Evolutionary conservation across 2,888 invertebrate species (phyloP).

Genomic region (Dicranocentrus wangi): DNA sequence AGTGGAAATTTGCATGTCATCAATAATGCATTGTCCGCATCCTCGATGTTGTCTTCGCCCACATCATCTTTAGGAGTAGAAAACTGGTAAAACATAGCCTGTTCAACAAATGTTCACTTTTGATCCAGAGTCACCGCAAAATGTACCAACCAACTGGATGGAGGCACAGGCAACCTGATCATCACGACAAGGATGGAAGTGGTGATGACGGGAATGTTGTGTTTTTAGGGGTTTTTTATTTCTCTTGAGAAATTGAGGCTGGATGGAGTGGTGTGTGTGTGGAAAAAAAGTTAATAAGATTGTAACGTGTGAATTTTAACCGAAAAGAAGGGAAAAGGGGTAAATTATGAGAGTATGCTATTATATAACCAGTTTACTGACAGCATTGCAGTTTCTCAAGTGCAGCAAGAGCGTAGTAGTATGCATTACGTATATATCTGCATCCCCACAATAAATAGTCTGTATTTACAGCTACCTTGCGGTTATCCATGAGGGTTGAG

Average conservation of each 20-base stretch:
- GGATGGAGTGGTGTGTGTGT: not conserved
- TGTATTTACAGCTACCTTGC: no score
- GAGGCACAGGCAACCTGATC: constrained; percentile 14
- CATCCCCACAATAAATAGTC: no score
- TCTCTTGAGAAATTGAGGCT: not conserved
- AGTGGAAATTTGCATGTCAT: constrained; percentile 68
- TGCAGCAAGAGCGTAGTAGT: no score
- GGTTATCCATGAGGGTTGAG: no score
- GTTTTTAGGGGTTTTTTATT: constrained; percentile 10
- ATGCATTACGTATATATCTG: no score
- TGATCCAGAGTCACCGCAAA: not conserved
- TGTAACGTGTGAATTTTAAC: constrained; percentile 10
- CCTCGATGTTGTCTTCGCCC: constrained; percentile 47
- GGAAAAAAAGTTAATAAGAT: not conserved
- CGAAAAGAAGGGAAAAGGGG: not conserved
- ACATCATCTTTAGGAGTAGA: constrained; percentile 42
- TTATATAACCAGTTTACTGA: not conserved
- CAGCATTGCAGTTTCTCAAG: not conserved
- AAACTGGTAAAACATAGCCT: not conserved
- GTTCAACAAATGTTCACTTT: not conserved
- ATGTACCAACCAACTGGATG: not conserved
- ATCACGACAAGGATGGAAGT: constrained; percentile 10
- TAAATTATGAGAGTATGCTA: not conserved
- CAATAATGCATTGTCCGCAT: constrained; percentile 65
- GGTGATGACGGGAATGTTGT: constrained; percentile 19